A percentile compares a stretch with the other conserved stretches of the same genome.
These are phyloP conservation scores for Hirtodrosophila alboralis DNA, from an alignment of 2,888 invertebrate genomes.

Conservation along the genomic window DNA sequence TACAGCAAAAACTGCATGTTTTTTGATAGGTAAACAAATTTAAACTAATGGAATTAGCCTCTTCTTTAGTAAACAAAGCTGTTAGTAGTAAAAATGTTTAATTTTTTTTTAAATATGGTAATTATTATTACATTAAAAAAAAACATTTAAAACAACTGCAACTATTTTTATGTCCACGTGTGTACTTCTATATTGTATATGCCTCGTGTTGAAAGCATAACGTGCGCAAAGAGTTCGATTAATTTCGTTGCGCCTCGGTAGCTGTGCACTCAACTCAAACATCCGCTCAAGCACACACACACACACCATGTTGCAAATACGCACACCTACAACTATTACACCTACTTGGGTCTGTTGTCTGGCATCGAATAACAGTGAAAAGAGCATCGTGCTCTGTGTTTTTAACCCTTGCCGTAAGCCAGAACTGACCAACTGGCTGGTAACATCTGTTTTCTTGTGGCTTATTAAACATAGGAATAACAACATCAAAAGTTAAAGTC, in stretches of 20 bases:
- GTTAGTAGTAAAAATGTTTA: too few species aligned
- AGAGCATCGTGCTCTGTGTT: slow-evolving; percentile 30
- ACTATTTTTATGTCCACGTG: too few species aligned
- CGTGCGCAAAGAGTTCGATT: slow-evolving; percentile 69
- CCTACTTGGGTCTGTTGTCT: slow-evolving; percentile 32
- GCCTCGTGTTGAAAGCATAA: slow-evolving; percentile 63
- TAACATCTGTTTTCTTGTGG: slow-evolving; percentile 54
- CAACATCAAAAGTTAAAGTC: slow-evolving; percentile 13
- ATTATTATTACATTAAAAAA: too few species aligned
- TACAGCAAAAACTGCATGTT: too few species aligned
- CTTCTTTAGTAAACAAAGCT: too few species aligned
- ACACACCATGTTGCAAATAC: slow-evolving; percentile 18
- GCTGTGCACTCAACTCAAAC: slow-evolving; percentile 77
- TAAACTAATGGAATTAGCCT: too few species aligned
- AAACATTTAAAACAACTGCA: too few species aligned
- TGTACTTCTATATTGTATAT: slow-evolving; percentile 3
- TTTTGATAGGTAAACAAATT: too few species aligned
- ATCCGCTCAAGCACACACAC: slow-evolving; percentile 59
- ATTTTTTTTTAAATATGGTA: too few species aligned
- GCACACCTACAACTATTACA: slow-evolving; percentile 24
- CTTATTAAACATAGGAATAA: slow-evolving; percentile 25
- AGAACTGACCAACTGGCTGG: slow-evolving; percentile 58
- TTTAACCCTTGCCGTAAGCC: slow-evolving; percentile 52
- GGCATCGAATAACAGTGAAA: slow-evolving; percentile 42
- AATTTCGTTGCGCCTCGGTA: slow-evolving; percentile 78